Percentiles rank a stretch among this genome's conserved stretches.
Evolutionary conservation across 2,797 vertebrate species (phyloP).

Genomic region (Sphenopsis melanotis): DNA sequence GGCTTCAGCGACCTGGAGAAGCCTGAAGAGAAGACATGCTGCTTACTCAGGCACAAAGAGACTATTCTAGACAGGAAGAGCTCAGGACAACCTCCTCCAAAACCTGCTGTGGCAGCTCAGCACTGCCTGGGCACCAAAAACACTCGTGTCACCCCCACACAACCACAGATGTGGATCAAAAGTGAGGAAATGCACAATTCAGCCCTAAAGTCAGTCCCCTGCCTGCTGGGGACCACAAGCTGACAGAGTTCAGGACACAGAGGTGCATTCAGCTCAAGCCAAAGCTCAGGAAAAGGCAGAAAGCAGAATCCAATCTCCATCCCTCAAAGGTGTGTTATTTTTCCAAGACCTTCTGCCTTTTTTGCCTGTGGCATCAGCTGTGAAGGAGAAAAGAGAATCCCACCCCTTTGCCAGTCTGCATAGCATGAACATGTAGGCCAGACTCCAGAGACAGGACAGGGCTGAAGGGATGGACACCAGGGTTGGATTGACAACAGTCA

Average conservation of each 20-base stretch:
- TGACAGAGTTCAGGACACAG: background rate
- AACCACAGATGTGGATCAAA: background rate
- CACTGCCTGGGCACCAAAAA: background rate
- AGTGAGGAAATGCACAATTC: background rate
- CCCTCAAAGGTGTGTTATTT: background rate
- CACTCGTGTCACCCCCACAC: fast-evolving
- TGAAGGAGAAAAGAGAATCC: background rate
- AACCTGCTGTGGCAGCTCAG: background rate
- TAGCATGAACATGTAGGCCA: background rate
- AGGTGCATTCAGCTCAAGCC: background rate
- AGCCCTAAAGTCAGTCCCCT: background rate
- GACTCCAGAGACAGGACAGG: background rate
- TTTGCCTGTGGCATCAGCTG: background rate
- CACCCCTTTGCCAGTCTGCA: background rate
- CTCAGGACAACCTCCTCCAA: background rate
- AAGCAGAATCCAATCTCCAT: background rate
- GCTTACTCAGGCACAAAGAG: background rate
- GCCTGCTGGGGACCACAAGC: background rate
- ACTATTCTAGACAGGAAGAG: background rate
- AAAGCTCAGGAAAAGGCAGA: background rate
- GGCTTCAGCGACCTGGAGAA: background rate
- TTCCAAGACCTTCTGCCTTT: background rate
- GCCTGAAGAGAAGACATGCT: background rate
- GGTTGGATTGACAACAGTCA: background rate
- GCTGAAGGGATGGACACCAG: background rate